Conservation (phyloP, 1,140 invertebrate genomes). For the Sycophila sp. region DNA sequence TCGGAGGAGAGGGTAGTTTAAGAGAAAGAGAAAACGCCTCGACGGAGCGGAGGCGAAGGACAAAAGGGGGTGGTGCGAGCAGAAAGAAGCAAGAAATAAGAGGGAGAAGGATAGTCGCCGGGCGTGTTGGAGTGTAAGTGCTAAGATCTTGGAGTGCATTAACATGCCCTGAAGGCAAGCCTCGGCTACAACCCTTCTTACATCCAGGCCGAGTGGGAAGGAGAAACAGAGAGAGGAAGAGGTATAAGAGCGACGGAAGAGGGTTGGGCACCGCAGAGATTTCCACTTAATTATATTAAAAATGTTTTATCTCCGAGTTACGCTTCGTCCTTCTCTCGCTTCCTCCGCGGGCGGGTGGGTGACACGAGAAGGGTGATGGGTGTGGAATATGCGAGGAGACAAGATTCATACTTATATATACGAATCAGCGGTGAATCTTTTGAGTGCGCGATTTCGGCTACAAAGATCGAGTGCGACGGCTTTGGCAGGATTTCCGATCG, state of each 20-base stretch:
- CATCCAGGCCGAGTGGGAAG: constrained; percentile 53
- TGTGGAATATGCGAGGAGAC: neutral
- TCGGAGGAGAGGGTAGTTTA: constrained; percentile 56
- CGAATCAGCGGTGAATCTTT: constrained; percentile 2
- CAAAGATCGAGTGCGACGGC: neutral
- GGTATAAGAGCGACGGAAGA: neutral
- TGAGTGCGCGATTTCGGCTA: constrained; percentile 22
- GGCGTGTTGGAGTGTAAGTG: constrained; percentile 67
- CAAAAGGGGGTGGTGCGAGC: constrained; percentile 42
- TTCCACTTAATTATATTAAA: constrained; percentile 68
- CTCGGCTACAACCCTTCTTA: constrained; percentile 67
- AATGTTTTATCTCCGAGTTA: constrained; percentile 61
- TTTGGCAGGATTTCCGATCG: no score
- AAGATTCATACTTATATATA: constrained; percentile 2
- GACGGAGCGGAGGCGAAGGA: constrained; percentile 15
- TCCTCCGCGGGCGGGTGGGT: neutral
- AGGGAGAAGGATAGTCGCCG: constrained; percentile 38
- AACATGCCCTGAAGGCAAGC: constrained; percentile 65
- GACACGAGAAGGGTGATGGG: no score
- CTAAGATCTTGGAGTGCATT: constrained; percentile 68
- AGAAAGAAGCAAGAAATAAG: constrained; percentile 43
- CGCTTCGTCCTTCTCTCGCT: constrained; percentile 23
- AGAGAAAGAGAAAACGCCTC: constrained; percentile 64
- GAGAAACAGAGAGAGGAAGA: constrained; percentile 33
- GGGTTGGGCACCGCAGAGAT: constrained; percentile 56